Percentiles rank a stretch among this genome's conserved stretches.
These are phyloP conservation scores for Diaprepes abbreviatus DNA, from an alignment of 2,888 invertebrate genomes.

Conservation along the genomic window DNA sequence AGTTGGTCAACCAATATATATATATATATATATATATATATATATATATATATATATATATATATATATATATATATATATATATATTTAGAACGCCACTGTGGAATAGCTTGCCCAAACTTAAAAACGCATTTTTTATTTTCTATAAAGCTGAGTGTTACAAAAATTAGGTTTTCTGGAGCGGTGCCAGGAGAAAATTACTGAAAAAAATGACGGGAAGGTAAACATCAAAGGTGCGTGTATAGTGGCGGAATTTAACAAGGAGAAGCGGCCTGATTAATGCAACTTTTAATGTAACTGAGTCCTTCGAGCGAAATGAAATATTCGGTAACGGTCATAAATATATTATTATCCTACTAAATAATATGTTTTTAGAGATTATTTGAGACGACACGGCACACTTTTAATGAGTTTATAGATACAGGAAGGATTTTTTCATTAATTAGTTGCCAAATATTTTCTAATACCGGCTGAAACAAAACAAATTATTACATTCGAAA, in stretches of 20 bases:
- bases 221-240: slow-evolving; percentile 32
- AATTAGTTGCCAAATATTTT: no score
- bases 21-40: no score
- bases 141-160: not conserved
- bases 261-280: slow-evolving; percentile 17
- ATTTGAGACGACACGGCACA: no score
- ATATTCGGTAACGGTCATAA: not conserved
- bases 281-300: slow-evolving; percentile 4
- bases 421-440: no score
- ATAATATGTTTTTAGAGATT: no score
- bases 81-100: not conserved
- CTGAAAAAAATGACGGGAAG: slow-evolving; percentile 16
- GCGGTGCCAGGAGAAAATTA: slow-evolving; percentile 2
- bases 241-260: slow-evolving; percentile 18
- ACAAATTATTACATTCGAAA: no score
- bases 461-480: no score
- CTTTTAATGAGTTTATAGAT: no score
- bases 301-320: not conserved
- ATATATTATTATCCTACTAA: no score
- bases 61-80: no score
- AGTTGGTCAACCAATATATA: no score
- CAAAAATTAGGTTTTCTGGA: slow-evolving; percentile 24
- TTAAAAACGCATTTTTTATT: slow-evolving; percentile 12
- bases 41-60: no score
- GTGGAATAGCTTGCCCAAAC: not conserved